Evolutionary conservation across 2,888 invertebrate genomes (phyloP).

Genomic region (Leptinotarsa rubiginosa): DNA sequence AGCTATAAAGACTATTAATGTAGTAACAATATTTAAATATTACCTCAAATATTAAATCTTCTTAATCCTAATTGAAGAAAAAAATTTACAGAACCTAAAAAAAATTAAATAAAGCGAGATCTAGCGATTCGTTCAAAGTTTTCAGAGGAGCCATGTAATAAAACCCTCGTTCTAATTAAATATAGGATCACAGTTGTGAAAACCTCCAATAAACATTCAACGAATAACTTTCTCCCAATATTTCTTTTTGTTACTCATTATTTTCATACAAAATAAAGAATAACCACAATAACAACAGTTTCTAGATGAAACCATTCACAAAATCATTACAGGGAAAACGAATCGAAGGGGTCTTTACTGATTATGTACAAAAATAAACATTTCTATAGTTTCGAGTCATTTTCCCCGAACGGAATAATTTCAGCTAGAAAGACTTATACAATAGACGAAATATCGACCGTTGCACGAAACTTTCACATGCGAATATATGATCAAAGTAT

Average conservation of each 20-base stretch:
- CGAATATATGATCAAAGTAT: not conserved
- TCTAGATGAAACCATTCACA: slow-evolving; percentile 24
- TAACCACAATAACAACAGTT: slow-evolving; percentile 29
- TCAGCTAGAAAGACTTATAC: slow-evolving; percentile 2
- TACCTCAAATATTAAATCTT: slow-evolving; percentile 51
- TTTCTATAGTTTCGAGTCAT: slow-evolving; percentile 22
- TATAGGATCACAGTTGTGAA: too few species aligned
- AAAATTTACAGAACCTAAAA: slow-evolving; percentile 40
- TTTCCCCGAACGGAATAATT: slow-evolving; percentile 11
- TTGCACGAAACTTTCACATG: slow-evolving; percentile 8
- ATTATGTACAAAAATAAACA: slow-evolving; percentile 42
- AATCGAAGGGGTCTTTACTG: slow-evolving; percentile 26
- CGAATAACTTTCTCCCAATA: not conserved
- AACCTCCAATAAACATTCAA: not conserved
- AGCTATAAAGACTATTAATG: slow-evolving; percentile 57
- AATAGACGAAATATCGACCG: slow-evolving; percentile 10
- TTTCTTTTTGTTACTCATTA: slow-evolving; percentile 28
- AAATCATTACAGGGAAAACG: slow-evolving; percentile 29
- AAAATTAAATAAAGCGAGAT: slow-evolving; percentile 11
- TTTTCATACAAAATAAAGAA: slow-evolving; percentile 33
- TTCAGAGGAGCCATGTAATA: slow-evolving; percentile 1
- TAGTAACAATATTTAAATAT: slow-evolving; percentile 59
- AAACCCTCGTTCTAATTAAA: not conserved
- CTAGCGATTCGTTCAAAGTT: not conserved
- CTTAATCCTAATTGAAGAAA: slow-evolving; percentile 40